Base-by-base conservation (phyloP, 2,888 invertebrate species). In the Ectropis crepuscularia region DNA sequence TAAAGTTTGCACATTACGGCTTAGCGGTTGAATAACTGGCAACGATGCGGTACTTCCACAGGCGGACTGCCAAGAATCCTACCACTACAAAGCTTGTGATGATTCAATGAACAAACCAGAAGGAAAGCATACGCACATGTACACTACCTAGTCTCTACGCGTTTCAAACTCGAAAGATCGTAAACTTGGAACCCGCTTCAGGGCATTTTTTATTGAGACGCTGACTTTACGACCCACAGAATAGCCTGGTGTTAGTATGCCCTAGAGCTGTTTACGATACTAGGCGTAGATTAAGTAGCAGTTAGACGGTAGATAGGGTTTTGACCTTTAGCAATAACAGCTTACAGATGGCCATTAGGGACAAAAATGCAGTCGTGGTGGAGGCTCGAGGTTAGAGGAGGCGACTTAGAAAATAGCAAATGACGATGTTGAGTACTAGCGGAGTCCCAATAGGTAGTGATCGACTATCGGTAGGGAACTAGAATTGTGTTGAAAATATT, bases 191-290 rank as follows among this genome's bases (percentile, higher is more conserved):
- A 70, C 74, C 78, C 79, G 74, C 80, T 78, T 80, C 80, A 79
- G 82, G 80, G 82, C 78, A 76, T 79, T 82, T 89, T 90, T 90
- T 90, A 89, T 87, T 83, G 82, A 82, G 85, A 84, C 74, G 75
- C 80, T 75, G 72, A 73, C 74, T 89, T 89, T 88, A 89, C 78
- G 84, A 81, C 74, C 79, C 72, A 60, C 74, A 65, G 77, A 77
- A 58, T 63, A 58, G 10, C 43, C 39, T 43, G 43, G 11, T 57
- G 47, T 28, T 57, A 9, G 51, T 57, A 51, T 11, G 11, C 39
- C 38, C 11, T 42, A 49, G 45, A 61, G 45, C 49, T 10, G 28
- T 63, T 66, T 66, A 61, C 42, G 58, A 59, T 12, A 11, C 38
- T 63, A 37, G 55, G 41, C 12, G 12, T 57, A 62, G 62, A 57